phyloP scores from a whole-genome alignment of 2,113 vertebrate genomes.

The Osmerus mordax region DNA sequence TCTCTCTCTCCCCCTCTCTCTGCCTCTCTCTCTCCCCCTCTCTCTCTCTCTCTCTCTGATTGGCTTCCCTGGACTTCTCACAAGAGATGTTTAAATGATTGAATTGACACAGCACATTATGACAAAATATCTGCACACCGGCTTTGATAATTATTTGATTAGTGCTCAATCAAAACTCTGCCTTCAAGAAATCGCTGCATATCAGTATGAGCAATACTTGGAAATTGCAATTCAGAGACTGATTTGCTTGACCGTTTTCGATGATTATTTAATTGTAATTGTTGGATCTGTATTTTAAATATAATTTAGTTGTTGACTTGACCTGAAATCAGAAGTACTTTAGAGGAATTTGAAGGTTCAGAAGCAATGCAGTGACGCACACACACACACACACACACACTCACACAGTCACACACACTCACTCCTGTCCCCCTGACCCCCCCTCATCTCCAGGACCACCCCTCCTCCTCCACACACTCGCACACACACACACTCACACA shows the following conservation, averaged over 20 bases:
- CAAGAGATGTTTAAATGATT: neutral
- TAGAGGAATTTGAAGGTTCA: too few relatives aligned
- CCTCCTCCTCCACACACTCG: too few relatives aligned
- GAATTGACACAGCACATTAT: neutral
- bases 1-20: neutral
- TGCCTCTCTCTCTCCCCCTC: slow-evolving; percentile 23
- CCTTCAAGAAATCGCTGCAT: neutral
- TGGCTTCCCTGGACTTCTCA: neutral
- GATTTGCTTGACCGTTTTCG: neutral
- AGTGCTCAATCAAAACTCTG: neutral
- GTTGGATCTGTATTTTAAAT: too few relatives aligned
- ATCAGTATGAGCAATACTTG: neutral
- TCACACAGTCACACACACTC: neutral
- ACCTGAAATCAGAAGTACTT: too few relatives aligned
- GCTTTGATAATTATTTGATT: neutral
- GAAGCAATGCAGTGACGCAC: neutral
- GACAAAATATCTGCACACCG: neutral
- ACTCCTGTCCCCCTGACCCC: neutral
- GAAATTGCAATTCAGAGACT: neutral
- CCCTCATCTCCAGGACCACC: too few relatives aligned
- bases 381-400: neutral
- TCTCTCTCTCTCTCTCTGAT: slow-evolving; percentile 20
- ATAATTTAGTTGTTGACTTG: too few relatives aligned
- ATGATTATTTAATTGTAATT: neutral
- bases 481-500: too few relatives aligned